These are phyloP conservation scores for Akabosia matsudoensis DNA, from an alignment of 1,140 invertebrate genomes.

Conservation along the genomic window DNA sequence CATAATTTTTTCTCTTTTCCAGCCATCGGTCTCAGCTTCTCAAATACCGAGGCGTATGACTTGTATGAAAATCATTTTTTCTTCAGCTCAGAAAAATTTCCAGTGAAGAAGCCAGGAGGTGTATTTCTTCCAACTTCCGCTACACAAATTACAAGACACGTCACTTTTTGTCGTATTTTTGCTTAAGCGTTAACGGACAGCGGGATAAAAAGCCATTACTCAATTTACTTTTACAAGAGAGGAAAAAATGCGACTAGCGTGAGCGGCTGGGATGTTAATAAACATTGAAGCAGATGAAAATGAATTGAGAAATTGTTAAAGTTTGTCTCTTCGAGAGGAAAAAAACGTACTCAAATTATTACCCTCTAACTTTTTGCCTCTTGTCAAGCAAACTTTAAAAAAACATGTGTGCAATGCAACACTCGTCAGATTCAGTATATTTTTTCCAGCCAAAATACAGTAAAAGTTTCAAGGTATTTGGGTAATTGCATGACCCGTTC, in stretches of 20 bases:
- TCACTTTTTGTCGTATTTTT: neutral
- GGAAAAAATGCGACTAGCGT: neutral
- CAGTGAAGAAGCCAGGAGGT: neutral
- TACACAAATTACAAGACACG: neutral
- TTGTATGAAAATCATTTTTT: too few species aligned
- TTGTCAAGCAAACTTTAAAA: too few species aligned
- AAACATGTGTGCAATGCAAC: too few species aligned
- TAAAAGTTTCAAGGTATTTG: too few species aligned
- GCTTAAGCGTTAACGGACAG: neutral
- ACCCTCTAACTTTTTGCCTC: neutral
- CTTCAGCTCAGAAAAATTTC: too few species aligned
- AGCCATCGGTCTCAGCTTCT: too few species aligned
- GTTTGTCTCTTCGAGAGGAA: neutral
- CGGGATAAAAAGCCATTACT: neutral
- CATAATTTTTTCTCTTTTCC: conserved; percentile 6
- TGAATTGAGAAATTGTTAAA: conserved; percentile 15
- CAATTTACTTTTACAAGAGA: neutral
- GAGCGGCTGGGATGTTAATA: conserved; percentile 14
- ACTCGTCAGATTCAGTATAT: too few species aligned
- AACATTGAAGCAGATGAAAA: neutral
- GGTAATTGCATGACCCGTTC: too few species aligned
- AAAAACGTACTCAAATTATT: neutral
- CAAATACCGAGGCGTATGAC: too few species aligned
- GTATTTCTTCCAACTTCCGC: conserved; percentile 10
- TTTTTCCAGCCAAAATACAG: too few species aligned